Percentiles rank a stretch among this genome's conserved stretches.
phyloP scores from a whole-genome alignment of 1,140 invertebrate species.

The Meloidogyne floridensis region DNA sequence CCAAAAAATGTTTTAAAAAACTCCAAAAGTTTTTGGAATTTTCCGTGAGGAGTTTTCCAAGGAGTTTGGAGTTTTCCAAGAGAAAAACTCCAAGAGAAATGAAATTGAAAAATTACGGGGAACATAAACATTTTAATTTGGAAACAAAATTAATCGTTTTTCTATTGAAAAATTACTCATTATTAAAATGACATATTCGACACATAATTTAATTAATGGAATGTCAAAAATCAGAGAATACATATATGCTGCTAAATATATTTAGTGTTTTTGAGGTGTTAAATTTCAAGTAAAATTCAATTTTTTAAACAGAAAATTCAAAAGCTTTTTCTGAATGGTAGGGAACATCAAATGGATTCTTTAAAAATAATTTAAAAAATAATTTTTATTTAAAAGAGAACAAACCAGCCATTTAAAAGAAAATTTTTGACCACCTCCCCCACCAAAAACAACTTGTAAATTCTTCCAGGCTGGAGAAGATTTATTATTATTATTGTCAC shows the following conservation, averaged over 20 bases:
- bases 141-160: no score
- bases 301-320: constrained; percentile 61
- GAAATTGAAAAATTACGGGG: no score
- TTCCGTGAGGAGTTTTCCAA: no score
- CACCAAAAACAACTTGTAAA: constrained; percentile 68
- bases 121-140: no score
- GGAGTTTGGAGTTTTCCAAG: no score
- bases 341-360: constrained; percentile 66
- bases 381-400: constrained; percentile 68
- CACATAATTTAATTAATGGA: no score
- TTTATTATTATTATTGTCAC: neutral
- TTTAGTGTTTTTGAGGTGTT: constrained; percentile 6
- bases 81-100: no score
- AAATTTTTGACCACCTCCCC: constrained; percentile 33
- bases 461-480: constrained; percentile 62
- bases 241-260: constrained; percentile 66
- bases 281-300: constrained; percentile 1
- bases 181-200: no score
- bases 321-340: constrained; percentile 59
- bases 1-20: no score
- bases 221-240: no score
- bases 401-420: constrained; percentile 42
- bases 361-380: neutral
- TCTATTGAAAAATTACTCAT: no score
- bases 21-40: no score